Base-by-base conservation (phyloP, 2,113 vertebrate genomes). In the Percina caprodes region DNA sequence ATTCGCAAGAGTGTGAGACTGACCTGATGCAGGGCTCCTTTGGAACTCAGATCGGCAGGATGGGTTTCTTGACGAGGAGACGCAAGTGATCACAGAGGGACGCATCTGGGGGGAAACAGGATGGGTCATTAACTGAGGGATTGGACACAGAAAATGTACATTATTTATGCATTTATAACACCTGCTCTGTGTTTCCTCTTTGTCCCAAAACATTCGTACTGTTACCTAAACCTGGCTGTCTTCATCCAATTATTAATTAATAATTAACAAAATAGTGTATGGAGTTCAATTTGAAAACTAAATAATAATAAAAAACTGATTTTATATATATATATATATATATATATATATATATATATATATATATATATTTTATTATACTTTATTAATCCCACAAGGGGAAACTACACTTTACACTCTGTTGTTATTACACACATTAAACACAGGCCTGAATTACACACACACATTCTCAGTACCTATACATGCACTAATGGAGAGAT, bases 21-120 rank as follows among this genome's bases (percentile, higher is more conserved):
- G 83, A 96, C 95, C 93, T 88, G 93, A 79, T 77, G 94, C 74
- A 35, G 77, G 82, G 45, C 80, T 65, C 67, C 86, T 89, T 84
- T 89, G 89, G 49, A 89, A 24, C 62, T 90, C 88, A 14, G 91
- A 74, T 58, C 86, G 90, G 79, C 69, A 75, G 77, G 82, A 52
- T 15, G 93, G 84, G 61, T 80, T 94, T 84, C 90, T 86, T 72
- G 86, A 67, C 1, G 94, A 94, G 58, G 95, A 92, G 58, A 94
- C 92, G 15, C 95, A 92, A 1, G 95, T 96, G 91, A 96, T 96
- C 84, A 96, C 95, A 52, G 95, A 95, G 9, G 95, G 95, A 21
- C 95, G 94, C 76, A 95, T 88, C 95, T 96, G 74, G 0, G 7
- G 11, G n/a, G 61, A n/a, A 14, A n/a, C n/a, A 69, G 58, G n/a